Evolutionary conservation across 2,113 vertebrate species (phyloP).

Genomic region (Eupsittula cactorum): DNA sequence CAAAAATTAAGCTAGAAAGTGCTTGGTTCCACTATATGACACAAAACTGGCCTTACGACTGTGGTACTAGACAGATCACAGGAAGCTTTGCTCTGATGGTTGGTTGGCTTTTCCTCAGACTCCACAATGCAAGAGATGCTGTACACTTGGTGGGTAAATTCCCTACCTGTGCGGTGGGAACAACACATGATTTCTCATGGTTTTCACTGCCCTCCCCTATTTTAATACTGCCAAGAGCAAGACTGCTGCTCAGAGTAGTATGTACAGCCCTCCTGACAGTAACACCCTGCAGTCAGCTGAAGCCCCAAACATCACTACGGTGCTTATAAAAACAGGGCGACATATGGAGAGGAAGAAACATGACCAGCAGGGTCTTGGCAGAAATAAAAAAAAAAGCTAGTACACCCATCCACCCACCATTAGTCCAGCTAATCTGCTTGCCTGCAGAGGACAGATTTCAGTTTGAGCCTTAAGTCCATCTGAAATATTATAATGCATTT

Average conservation of each 20-base stretch:
- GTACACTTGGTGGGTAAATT: not conserved
- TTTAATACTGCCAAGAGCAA: not conserved
- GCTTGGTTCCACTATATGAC: not conserved
- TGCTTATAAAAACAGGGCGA: not conserved
- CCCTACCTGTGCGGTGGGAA: not conserved
- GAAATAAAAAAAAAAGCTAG: not conserved
- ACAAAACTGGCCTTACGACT: not conserved
- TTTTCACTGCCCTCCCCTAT: not conserved
- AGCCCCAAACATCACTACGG: not conserved
- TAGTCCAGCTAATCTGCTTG: slow-evolving; percentile 17
- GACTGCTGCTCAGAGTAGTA: not conserved
- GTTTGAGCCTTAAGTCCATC: not conserved
- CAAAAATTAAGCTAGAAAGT: not conserved
- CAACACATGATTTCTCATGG: not conserved
- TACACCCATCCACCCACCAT: not conserved
- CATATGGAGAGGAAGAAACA: slow-evolving; percentile 55
- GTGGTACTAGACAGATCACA: fast-evolving
- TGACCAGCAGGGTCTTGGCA: slow-evolving; percentile 1
- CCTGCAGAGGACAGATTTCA: not conserved
- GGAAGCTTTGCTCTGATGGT: not conserved
- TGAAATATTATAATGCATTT: slow-evolving; percentile 8
- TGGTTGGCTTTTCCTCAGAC: not conserved
- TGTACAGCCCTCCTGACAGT: fast-evolving
- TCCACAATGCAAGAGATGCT: not conserved
- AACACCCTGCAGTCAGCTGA: not conserved